Percentiles rank a stretch among this genome's conserved stretches.
phyloP scores from a whole-genome alignment of 2,888 invertebrate species.

The Eulithis testata region DNA sequence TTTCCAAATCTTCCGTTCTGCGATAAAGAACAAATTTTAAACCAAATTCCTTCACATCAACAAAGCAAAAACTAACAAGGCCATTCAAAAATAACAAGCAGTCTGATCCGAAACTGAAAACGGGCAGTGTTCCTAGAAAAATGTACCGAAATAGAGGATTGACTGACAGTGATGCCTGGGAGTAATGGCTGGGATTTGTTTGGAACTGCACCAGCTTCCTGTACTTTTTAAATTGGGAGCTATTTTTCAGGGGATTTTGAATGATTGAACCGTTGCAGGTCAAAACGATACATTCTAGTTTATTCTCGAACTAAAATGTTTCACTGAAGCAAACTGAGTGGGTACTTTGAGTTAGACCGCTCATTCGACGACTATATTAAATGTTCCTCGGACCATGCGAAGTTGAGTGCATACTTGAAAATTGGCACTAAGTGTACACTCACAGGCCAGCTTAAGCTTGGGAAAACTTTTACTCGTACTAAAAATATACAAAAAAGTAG shows the following conservation, averaged over 20 bases:
- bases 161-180: slow-evolving; percentile 32
- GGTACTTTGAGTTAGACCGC: slow-evolving; percentile 9
- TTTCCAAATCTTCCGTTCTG: no score
- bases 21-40: no score
- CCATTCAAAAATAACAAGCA: slow-evolving; percentile 26
- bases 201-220: slow-evolving; percentile 22
- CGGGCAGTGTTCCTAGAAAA: slow-evolving; percentile 22
- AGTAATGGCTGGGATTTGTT: slow-evolving; percentile 32
- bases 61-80: slow-evolving; percentile 17
- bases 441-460: not conserved
- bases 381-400: slow-evolving; percentile 20
- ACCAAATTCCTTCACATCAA: no score
- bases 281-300: not conserved
- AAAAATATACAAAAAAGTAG: no score
- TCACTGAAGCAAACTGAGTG: no score
- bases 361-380: slow-evolving; percentile 5
- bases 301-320: no score
- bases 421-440: slow-evolving; percentile 32
- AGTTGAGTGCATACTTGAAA: slow-evolving; percentile 44
- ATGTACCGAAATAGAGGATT: slow-evolving; percentile 23
- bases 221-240: slow-evolving; percentile 16
- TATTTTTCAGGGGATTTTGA: slow-evolving; percentile 24
- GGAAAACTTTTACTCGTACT: not conserved
- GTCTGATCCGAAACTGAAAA: slow-evolving; percentile 14
- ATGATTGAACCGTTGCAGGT: slow-evolving; percentile 9